phyloP scores from a whole-genome alignment of 2,888 invertebrate species.

The Rugalucina vietnamica region DNA sequence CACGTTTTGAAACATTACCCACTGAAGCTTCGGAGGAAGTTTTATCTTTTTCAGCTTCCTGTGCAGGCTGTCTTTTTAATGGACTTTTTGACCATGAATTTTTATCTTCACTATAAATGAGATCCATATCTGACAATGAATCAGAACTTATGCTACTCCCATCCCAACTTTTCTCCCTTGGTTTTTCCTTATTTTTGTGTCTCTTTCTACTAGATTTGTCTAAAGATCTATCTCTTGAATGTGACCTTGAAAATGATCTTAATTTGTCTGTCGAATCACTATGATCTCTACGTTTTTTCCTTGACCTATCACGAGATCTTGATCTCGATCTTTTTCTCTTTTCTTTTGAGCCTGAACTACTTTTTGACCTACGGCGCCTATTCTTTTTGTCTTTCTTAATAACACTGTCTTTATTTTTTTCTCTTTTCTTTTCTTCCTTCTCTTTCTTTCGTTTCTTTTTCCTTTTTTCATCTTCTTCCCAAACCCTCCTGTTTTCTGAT shows the following conservation, averaged over 20 bases:
- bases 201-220: constrained; percentile 54
- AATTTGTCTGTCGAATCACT: no score
- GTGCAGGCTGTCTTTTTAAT: constrained; percentile 22
- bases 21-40: neutral
- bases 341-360: constrained; percentile 66
- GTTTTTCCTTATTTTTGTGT: constrained; percentile 39
- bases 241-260: no score
- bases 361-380: constrained; percentile 44
- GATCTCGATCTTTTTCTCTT: constrained; percentile 63
- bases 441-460: constrained; percentile 43
- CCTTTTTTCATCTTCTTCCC: constrained; percentile 61
- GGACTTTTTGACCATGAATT: constrained; percentile 43
- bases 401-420: constrained; percentile 54
- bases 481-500: constrained; percentile 59
- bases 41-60: neutral
- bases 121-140: constrained; percentile 41
- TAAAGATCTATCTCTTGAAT: constrained; percentile 51
- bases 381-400: constrained; percentile 53
- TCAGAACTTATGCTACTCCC: constrained; percentile 39
- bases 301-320: constrained; percentile 43
- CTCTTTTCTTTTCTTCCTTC: constrained; percentile 38
- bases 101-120: constrained; percentile 47
- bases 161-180: constrained; percentile 43
- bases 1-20: neutral
- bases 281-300: constrained; percentile 35